phyloP scores from a whole-genome alignment of 2,797 vertebrate genomes.

The Coilia nasus region DNA sequence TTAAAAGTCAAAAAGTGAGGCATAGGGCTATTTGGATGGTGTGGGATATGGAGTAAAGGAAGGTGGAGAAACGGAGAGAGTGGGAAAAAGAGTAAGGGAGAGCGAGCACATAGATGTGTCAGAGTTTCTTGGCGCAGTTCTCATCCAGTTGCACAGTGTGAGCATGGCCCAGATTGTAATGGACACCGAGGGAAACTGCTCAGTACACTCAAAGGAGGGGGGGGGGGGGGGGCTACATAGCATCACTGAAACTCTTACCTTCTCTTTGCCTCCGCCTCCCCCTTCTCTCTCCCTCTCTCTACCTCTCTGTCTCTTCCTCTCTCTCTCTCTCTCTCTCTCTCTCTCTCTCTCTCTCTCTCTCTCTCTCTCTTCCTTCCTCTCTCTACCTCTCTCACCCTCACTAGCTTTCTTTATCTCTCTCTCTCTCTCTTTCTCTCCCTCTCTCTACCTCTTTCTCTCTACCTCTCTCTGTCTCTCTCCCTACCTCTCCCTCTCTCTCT shows the following conservation, averaged over 20 bases:
- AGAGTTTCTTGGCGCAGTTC: constrained; percentile 56
- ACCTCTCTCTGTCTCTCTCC: too few species aligned
- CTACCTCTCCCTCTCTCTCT: too few species aligned
- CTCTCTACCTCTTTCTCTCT: constrained; percentile 5
- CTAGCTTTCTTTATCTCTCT: background rate
- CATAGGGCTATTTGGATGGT: background rate
- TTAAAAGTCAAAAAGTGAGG: background rate
- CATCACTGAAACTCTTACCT: constrained; percentile 10
- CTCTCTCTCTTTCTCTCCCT: background rate
- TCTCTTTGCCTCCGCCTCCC: background rate
- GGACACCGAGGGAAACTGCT: constrained; percentile 52
- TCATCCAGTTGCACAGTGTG: constrained; percentile 48
- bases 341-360: constrained; percentile 38
- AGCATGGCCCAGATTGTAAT: constrained; percentile 54
- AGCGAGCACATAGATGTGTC: constrained; percentile 50
- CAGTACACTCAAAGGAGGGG: constrained; percentile 30
- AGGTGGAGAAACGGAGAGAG: background rate
- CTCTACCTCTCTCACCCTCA: constrained; percentile 37
- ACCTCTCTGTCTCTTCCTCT: background rate
- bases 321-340: constrained; percentile 38
- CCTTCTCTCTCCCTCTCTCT: background rate
- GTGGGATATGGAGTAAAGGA: background rate
- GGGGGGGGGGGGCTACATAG: background rate
- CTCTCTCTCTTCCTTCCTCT: background rate
- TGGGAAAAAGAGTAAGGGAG: background rate